Evolutionary conservation across 2,797 vertebrate species (phyloP).

Genomic region (Hyperoplus immaculatus): DNA sequence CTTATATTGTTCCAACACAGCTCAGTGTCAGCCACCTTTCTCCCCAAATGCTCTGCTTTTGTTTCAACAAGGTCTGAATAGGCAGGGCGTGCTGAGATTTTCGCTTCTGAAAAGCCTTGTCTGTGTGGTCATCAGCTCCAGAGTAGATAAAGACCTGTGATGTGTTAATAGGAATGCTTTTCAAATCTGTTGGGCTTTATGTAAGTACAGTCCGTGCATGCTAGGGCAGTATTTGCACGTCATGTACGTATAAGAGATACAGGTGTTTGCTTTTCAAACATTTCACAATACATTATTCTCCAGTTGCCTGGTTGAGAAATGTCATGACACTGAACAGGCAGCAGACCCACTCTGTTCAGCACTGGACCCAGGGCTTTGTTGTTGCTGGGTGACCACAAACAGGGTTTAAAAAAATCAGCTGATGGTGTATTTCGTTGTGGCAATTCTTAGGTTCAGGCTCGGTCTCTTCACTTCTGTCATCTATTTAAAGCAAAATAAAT

Average conservation of each 20-base stretch:
- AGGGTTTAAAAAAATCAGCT: neutral
- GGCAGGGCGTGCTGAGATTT: neutral
- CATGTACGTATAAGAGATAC: neutral
- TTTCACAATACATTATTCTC: conserved; percentile 6
- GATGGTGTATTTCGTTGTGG: neutral
- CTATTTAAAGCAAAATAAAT: conserved; percentile 4
- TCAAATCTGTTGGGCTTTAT: conserved; percentile 5
- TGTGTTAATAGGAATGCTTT: conserved; percentile 2
- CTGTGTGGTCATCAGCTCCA: neutral
- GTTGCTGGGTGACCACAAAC: neutral
- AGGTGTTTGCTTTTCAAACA: conserved; percentile 16
- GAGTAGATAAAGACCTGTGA: neutral
- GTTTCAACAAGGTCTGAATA: conserved; percentile 9
- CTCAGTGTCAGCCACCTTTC: conserved; percentile 29
- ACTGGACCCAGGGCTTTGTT: neutral
- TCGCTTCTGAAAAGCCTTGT: neutral
- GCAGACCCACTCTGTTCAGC: neutral
- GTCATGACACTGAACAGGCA: neutral
- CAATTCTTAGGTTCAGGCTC: neutral
- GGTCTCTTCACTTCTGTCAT: conserved; percentile 19
- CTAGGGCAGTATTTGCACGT: neutral
- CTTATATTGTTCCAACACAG: neutral
- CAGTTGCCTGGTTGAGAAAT: neutral
- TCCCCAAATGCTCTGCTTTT: conserved; percentile 5
- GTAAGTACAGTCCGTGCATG: neutral